These are phyloP conservation scores for Meriones unguiculatus DNA, from an alignment of 2,113 vertebrate genomes.

Conservation along the genomic window DNA sequence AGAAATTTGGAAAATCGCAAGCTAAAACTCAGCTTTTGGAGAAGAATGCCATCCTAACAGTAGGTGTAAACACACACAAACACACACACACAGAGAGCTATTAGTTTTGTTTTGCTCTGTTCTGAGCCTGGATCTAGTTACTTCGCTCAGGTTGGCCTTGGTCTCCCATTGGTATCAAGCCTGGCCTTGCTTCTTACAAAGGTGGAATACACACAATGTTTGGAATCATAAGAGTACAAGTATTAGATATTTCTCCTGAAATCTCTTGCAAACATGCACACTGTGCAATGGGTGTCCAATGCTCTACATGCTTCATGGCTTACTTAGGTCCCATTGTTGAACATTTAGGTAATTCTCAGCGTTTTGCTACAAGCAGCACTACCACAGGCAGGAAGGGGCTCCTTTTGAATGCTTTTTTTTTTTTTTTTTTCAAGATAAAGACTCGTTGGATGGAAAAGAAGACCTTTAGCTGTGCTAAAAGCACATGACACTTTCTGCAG, in stretches of 20 bases:
- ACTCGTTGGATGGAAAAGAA: neutral
- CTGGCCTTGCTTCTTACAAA: constrained; percentile 51
- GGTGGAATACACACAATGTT: neutral
- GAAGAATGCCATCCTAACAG: constrained; percentile 22
- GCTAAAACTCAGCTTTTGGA: neutral
- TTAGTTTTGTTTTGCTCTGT: neutral
- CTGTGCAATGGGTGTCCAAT: neutral
- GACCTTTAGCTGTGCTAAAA: neutral
- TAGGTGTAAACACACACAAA: neutral
- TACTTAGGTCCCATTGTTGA: neutral
- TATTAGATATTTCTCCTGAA: constrained; percentile 35
- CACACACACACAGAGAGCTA: neutral
- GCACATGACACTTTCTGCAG: neutral
- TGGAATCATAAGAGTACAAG: neutral
- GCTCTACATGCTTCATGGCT: neutral
- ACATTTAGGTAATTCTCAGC: constrained; percentile 32
- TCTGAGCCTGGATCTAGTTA: neutral
- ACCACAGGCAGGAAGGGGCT: neutral
- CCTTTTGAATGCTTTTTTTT: neutral
- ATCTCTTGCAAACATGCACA: neutral
- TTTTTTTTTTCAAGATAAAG: constrained; percentile 40
- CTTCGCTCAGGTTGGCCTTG: neutral
- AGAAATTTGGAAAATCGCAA: constrained; percentile 45
- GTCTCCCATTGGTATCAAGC: neutral
- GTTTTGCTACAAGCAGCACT: neutral